phyloP scores from a whole-genome alignment of 1,140 invertebrate species.

The Cyphomyrmex costatus region DNA sequence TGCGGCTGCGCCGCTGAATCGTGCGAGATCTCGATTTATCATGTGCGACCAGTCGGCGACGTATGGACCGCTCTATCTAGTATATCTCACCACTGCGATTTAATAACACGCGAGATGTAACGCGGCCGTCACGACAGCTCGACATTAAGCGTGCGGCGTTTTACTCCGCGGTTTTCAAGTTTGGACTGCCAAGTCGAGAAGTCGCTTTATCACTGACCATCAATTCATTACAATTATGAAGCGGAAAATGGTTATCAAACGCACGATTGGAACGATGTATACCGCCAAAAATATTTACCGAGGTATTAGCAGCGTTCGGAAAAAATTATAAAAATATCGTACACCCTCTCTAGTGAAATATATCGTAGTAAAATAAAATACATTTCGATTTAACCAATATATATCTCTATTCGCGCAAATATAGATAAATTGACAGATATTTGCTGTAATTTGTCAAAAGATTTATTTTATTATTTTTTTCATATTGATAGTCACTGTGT shows the following conservation, averaged over 20 bases:
- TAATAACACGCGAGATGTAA: conserved; percentile 52
- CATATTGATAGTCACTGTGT: not conserved
- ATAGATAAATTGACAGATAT: not conserved
- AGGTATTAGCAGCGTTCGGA: not conserved
- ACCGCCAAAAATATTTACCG: not conserved
- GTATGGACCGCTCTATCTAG: not conserved
- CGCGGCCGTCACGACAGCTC: conserved; percentile 28
- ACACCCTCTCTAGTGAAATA: not conserved
- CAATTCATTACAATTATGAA: conserved; percentile 30
- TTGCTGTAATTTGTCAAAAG: not conserved
- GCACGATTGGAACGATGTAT: not conserved
- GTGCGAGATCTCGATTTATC: conserved; percentile 69
- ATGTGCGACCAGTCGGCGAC: conserved; percentile 35
- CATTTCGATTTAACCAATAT: not conserved
- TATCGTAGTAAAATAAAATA: not conserved
- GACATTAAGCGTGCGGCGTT: conserved; percentile 51
- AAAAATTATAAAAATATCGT: conserved; percentile 10
- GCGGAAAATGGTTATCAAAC: conserved; percentile 51
- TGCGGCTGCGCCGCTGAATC: conserved; percentile 46
- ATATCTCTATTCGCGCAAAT: not conserved
- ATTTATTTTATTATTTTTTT: conserved; percentile 9
- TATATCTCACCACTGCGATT: conserved; percentile 19
- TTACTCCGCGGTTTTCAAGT: conserved; percentile 25
- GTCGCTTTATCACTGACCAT: conserved; percentile 47
- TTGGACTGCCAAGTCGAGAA: conserved; percentile 19